Percentiles rank a stretch among this genome's conserved stretches.
Conservation (phyloP, 2,888 invertebrate species). For the Temnothorax rugatulus region DNA sequence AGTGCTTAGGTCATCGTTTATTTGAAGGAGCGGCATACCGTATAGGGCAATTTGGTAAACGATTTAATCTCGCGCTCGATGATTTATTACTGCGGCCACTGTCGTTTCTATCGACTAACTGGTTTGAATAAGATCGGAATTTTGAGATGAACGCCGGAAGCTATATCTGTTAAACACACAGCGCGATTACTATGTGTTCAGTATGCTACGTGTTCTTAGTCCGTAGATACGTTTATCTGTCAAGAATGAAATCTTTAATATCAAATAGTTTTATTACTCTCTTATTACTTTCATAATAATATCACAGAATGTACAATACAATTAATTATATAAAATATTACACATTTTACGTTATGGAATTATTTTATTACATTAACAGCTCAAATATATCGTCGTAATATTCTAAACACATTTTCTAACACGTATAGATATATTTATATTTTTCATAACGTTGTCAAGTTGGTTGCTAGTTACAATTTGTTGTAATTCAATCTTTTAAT, state of each 20-base stretch:
- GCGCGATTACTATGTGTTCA: not conserved
- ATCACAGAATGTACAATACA: not conserved
- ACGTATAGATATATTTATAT: too few species aligned
- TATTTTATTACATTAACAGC: too few species aligned
- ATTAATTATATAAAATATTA: too few species aligned
- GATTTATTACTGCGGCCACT: conserved; percentile 37
- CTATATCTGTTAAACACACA: not conserved
- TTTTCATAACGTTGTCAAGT: too few species aligned
- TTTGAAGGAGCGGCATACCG: conserved; percentile 17
- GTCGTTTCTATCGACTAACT: not conserved
- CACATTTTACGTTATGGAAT: too few species aligned
- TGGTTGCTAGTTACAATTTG: too few species aligned
- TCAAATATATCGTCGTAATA: too few species aligned
- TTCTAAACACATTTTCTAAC: not conserved
- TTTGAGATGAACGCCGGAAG: conserved; percentile 4
- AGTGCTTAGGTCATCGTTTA: conserved; percentile 59
- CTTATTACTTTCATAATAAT: not conserved
- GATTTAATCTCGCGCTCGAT: conserved; percentile 32
- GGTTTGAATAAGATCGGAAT: conserved; percentile 19
- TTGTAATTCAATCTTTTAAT: too few species aligned
- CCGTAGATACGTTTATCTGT: not conserved
- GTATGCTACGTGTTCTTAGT: not conserved
- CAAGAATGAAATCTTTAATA: not conserved
- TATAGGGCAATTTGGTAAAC: conserved; percentile 2
- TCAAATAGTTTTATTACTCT: not conserved